Evolutionary conservation across 2,888 invertebrate genomes (phyloP), one percentile per base, ranked within the genome.

Genomic region (Xylophagus ater): DNA sequence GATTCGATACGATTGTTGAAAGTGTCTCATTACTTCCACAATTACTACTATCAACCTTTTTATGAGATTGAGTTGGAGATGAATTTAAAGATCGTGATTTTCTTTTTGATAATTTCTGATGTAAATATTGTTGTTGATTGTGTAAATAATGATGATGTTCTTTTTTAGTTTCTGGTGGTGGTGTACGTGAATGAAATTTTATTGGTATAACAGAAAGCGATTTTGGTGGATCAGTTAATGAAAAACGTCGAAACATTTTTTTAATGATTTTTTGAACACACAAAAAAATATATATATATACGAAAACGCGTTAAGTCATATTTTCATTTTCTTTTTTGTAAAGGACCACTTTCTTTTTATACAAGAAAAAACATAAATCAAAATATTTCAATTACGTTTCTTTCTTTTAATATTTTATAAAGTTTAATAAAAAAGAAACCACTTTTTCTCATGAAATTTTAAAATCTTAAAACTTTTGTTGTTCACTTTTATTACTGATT

Each of bases 161-260:
- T 26, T 53, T 50, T 40, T 48, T 42, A 10, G 52, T 50, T 12
- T 48, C 41, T 13, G 43, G 40, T 26, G 43, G 39, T 14, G 45
- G 42, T 13, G 37, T 42, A 18, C 38, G 42, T 28, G 42, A 41
- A 23, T 46, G 44, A 13, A 40, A 35, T 21, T 45, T 42, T 30
- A 38, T 35, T 23, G 60, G 52, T 42, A 56, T 45, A 20, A 60
- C 52, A 4, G 58, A 37, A 4, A 44, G 40, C 8, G 49, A 46
- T 25, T 47, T 46, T 30, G 60, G 50, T 34, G 62, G 47, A 51
- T 65, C 64, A 37, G 62, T 55, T 19, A 60, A 52, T 26, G 65
- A 65, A 52, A 58, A 60, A 25, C 65, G 63, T 37, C 62, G 61
- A 50, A 60, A 59, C 60, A 60, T 60, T 44, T 45, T 44, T 21